Conservation (phyloP, 2,113 vertebrate genomes). For the Mesembrinibis cayennensis region DNA sequence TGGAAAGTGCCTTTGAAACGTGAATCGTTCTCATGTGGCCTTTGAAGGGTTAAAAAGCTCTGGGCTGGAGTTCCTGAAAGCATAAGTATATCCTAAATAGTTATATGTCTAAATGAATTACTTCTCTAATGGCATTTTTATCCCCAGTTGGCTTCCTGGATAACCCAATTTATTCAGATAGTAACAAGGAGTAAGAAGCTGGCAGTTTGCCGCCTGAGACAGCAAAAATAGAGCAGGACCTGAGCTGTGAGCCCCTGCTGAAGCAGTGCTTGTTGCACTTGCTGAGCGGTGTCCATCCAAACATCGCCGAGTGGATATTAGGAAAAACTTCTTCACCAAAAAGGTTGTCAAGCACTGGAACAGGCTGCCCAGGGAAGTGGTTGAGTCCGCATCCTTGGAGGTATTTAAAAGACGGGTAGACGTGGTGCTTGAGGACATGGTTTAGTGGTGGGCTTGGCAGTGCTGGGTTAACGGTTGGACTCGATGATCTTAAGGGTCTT, state of each 20-base stretch:
- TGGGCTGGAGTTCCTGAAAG: not conserved
- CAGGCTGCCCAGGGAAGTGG: too few relatives aligned
- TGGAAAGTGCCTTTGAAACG: not conserved
- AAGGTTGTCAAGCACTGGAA: too few relatives aligned
- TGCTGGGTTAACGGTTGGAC: too few relatives aligned
- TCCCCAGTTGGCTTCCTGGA: not conserved
- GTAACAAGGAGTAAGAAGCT: not conserved
- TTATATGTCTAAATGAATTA: not conserved
- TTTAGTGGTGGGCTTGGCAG: too few relatives aligned
- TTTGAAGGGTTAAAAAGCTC: not conserved
- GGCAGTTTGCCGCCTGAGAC: not conserved
- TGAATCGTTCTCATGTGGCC: not conserved
- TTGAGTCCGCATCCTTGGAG: too few relatives aligned
- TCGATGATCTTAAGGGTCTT: too few relatives aligned
- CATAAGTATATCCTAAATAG: not conserved
- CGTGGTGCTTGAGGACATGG: too few relatives aligned
- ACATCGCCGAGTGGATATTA: not conserved
- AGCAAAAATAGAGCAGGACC: not conserved
- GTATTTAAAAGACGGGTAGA: too few relatives aligned
- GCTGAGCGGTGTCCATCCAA: not conserved
- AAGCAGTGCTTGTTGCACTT: accelerated
- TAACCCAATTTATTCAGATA: not conserved
- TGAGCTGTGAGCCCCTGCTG: not conserved
- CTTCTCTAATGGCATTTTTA: not conserved
- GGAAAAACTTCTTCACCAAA: too few relatives aligned